Evolutionary conservation across 1,140 invertebrate species (phyloP), one percentile per base, ranked within the genome.

Genomic region (Megalopta genalis): DNA sequence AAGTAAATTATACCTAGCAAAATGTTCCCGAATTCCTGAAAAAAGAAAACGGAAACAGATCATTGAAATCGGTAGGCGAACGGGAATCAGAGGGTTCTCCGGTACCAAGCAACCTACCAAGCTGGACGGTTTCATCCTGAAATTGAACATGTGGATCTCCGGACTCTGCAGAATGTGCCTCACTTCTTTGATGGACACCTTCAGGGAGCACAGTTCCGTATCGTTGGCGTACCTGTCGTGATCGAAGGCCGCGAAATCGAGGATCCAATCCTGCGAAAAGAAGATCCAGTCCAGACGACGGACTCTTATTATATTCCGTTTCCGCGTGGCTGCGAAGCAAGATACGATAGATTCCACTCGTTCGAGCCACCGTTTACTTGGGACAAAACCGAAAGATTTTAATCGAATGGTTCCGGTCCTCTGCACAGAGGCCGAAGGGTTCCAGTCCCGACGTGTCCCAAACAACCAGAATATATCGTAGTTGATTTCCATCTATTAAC

Each of bases 1-100:
- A 95, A 89, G 87, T 93, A 94, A 88, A 93, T 94, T 75, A 94
- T 74, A 3, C 93, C 94, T 82, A 94, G 89, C 54, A 94, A 86
- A 83, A 95, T 90, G 63, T 93, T 94, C 25, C 94, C 94, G 77
- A 87, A 93, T 81, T 92, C 91, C 92, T 93, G 64, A 0, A 85
- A 90, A 70, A 39, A 32, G 54, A 16, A 6, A 27, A n/a, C n/a
- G n/a, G 65, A 14, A 14, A 18, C 23, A 25, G 42, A 12, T 46
- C 12, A 4, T 21, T 52, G 0, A 21, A 21, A 16, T 18, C 25
- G 37, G 14, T 12, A 3, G 10, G 10, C 42, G 2, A 46, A 14
- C 0, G 10, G 2, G 10, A 46, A 32, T 32, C 32, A 32, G 32
- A 32, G 32, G 10, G 3, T 12, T 54, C 0, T 21, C 59, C 8